Evolutionary conservation across 2,113 vertebrate species (phyloP), one percentile per base, ranked within the genome.

Genomic region (Rallus limicola): DNA sequence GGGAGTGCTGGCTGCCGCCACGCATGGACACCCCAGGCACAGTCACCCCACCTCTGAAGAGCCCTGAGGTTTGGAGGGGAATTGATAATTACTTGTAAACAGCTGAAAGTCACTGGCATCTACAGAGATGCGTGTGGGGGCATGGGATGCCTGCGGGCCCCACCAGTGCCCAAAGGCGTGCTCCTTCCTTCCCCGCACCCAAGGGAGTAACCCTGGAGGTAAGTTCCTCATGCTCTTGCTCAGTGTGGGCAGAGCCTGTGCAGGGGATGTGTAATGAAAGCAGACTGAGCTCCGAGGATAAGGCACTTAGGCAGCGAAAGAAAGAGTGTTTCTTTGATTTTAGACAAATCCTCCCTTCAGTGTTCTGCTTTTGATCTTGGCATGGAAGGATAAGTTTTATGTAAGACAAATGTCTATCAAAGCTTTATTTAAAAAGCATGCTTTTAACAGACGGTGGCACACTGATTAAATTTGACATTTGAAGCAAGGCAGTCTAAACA

Each of bases 321-420:
- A 48, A 62, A 9, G 42, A 82, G 23, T 11, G 48, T 53, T 74
- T 64, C 77, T 95, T 72, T 94, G 70, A 85, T 93, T 94, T 91
- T 52, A 72, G 67, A 79, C 53, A 87, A 95, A 93, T 82, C 58
- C 55, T 93, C 28, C 75, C 19, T 87, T 85, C 40, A 44, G n/a
- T 62, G 70, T 29, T 77, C 90, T 77, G 63, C 82, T 90, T 93
- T 94, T 94, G 91, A 90, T 95, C 90, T 92, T 90, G 48, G 20
- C 67, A 36, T 36, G 63, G 90, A 82, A 82, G 71, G 62, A 6
- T 65, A 82, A 48, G 33, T 76, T 85, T 72, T 80, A 62, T 53
- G 40, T 69, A 65, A 88, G 75, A 93, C 90, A 74, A 94, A 88
- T 26, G 44, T 48, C 90, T 93, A 53, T 90, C 87, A 53, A 85